Evolutionary conservation across 2,888 invertebrate genomes (phyloP).

Genomic region (Arctia plantaginis): DNA sequence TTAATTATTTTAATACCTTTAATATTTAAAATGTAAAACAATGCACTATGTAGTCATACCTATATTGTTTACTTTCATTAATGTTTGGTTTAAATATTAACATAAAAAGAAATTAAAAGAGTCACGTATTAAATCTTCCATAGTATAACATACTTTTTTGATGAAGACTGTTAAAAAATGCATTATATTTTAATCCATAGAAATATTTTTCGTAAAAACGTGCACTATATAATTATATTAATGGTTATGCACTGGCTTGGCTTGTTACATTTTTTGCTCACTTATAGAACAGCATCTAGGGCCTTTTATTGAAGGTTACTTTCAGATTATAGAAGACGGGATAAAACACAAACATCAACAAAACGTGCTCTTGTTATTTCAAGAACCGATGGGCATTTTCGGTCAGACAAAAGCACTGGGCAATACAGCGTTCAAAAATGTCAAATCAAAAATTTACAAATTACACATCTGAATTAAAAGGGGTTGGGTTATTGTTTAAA

Average conservation of each 20-base stretch:
- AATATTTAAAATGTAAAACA: background rate
- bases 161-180: too few relatives aligned
- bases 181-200: too few relatives aligned
- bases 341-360: background rate
- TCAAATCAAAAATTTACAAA: constrained; percentile 24
- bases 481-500: constrained; percentile 46
- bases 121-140: too few relatives aligned
- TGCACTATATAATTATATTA: too few relatives aligned
- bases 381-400: background rate
- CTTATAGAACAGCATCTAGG: background rate
- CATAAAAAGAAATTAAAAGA: too few relatives aligned
- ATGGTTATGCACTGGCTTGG: too few relatives aligned
- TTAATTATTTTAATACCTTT: background rate
- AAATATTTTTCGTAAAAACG: too few relatives aligned
- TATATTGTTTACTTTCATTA: too few relatives aligned
- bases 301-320: background rate
- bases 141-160: too few relatives aligned
- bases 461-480: constrained; percentile 34
- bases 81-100: too few relatives aligned
- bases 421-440: constrained; percentile 18
- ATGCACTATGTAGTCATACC: background rate
- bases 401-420: background rate
- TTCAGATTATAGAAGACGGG: background rate
- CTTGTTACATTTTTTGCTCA: too few relatives aligned
- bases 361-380: background rate